These are phyloP conservation scores for Luffia ferchaultella DNA, from an alignment of 2,888 invertebrate species.

Conservation along the genomic window DNA sequence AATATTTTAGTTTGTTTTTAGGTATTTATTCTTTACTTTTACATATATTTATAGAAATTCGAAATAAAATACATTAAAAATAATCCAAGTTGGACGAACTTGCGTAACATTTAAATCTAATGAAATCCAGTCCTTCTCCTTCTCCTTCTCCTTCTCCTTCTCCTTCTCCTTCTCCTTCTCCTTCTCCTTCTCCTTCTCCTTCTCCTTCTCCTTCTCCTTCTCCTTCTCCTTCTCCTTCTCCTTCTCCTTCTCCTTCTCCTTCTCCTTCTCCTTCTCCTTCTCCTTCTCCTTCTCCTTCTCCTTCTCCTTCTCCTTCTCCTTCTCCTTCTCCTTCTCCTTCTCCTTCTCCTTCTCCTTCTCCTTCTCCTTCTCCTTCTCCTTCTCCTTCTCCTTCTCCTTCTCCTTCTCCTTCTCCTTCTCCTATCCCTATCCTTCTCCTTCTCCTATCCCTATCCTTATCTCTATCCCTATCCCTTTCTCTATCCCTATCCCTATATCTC, in stretches of 20 bases:
- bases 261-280: neutral
- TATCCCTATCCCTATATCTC: no score
- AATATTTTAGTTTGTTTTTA: no score
- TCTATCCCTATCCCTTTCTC: no score
- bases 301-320: slow-evolving; percentile 2
- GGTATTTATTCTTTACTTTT: no score
- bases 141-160: slow-evolving; percentile 1
- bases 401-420: no score
- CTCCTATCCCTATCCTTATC: no score
- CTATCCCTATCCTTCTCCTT: no score
- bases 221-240: neutral
- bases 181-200: slow-evolving; percentile 1
- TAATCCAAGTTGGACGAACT: no score
- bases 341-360: neutral
- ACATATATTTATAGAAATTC: no score
- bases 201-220: neutral
- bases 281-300: slow-evolving; percentile 1
- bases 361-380: neutral
- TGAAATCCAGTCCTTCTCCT: no score
- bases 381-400: slow-evolving; percentile 2
- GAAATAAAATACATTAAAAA: no score
- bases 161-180: slow-evolving; percentile 1
- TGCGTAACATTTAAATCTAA: no score
- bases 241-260: neutral
- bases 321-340: slow-evolving; percentile 3